Evolutionary conservation across 2,113 vertebrate genomes (phyloP).

Genomic region (Phalacrocorax pelagicus): DNA sequence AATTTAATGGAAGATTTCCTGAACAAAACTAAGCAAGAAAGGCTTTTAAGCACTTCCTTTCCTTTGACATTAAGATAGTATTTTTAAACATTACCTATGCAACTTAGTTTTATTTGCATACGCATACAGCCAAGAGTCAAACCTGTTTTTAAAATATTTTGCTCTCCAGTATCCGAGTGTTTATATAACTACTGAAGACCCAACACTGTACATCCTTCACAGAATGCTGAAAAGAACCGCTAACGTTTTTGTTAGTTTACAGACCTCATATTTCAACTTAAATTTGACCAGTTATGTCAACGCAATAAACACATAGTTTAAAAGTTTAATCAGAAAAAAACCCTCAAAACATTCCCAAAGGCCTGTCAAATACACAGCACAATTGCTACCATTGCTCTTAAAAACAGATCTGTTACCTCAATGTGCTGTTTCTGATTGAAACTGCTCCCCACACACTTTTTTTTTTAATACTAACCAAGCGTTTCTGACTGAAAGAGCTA

Average conservation of each 20-base stretch:
- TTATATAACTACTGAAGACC: background rate
- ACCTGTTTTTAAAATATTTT: background rate
- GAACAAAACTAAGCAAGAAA: background rate
- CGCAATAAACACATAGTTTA: background rate
- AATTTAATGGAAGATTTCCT: background rate
- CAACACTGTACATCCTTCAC: background rate
- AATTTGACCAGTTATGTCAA: background rate
- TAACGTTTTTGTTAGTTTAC: background rate
- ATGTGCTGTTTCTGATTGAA: background rate
- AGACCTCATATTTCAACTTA: background rate
- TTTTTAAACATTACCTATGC: background rate
- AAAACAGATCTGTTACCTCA: background rate
- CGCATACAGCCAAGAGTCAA: background rate
- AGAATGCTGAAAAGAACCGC: background rate
- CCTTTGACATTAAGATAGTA: background rate
- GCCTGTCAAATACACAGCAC: background rate
- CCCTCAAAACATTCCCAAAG: background rate
- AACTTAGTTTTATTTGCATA: background rate
- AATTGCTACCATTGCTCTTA: background rate
- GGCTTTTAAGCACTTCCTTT: background rate
- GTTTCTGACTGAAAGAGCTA: background rate
- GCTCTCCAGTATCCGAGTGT: background rate
- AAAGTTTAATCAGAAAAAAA: background rate
- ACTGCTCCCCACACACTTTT: background rate
- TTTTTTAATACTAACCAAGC: background rate